Evolutionary conservation across 2,113 vertebrate species (phyloP), one percentile per base, ranked within the genome.

Genomic region (Bettongia penicillata): DNA sequence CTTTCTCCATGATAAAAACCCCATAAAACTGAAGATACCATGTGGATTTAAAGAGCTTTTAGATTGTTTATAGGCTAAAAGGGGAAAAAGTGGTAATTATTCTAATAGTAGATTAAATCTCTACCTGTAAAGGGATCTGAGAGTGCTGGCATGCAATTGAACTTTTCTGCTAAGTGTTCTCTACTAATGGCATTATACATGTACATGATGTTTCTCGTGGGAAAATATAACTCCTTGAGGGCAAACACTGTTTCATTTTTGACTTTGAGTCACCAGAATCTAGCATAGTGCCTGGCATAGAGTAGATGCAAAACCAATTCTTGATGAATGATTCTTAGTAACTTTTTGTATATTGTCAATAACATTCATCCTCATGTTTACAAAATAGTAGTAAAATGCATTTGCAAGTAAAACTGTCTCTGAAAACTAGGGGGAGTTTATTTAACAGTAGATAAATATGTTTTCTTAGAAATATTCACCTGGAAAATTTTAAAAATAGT

Each of bases 381-480:
- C 61, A 90, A 50, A 96, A 96, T 52, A 93, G 93, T 52, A 90
- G 8, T 93, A 90, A 50, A 94, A 97, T 47, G 92, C 91, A 96
- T 94, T 91, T 43, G 84, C 89, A 94, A 53, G 53, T 95, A 97
- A 97, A 93, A 93, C 96, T 96, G 95, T 95, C 97, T 95, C 94
- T 97, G 95, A 51, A 51, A 97, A 95, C 50, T 91, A 94, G 43
- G n/a, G 47, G 57, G 90, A 96, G 93, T 95, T 16, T 94, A 52
- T 77, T 77, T 77, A 19, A 77, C 3, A n/a, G 61, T n/a, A 68
- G 28, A 57, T 57, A 57, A 57, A 57, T 55, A 22, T 94, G 93
- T 97, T 97, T 97, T 93, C 95, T 93, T 84, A 96, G 93, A 93
- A 93, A 95, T 96, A 97, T 95, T 90, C n/a, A 96, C 91, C 95